Conservation (phyloP, 1,140 invertebrate species). For the Lycorma delicatula region DNA sequence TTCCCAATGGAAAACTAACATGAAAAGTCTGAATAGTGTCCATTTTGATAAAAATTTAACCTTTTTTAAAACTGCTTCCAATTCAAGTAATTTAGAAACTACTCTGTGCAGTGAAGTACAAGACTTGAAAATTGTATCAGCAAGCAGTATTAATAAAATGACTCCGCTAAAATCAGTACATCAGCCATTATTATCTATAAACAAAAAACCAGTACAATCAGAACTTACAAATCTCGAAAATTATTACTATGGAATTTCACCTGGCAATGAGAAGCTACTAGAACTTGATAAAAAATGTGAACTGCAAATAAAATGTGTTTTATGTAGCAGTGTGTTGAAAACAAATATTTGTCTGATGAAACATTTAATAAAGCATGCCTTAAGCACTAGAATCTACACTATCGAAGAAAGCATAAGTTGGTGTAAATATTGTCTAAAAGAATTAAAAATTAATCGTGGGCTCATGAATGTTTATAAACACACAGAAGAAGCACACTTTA, state of each 20-base stretch:
- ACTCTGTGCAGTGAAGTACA: no score
- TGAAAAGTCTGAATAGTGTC: no score
- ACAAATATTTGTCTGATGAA: conserved; percentile 55
- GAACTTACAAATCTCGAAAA: no score
- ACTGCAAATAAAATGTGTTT: conserved; percentile 37
- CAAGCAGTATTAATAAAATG: no score
- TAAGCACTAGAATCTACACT: conserved; percentile 33
- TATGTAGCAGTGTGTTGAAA: conserved; percentile 46
- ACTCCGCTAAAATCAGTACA: no score
- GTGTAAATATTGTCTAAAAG: conserved; percentile 33
- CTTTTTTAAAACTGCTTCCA: no score
- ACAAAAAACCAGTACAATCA: no score
- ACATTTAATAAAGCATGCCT: conserved; percentile 56
- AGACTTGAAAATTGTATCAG: no score
- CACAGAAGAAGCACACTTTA: conserved; percentile 20
- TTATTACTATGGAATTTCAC: conserved; percentile 50
- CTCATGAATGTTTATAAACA: conserved; percentile 28
- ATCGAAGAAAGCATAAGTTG: conserved; percentile 11
- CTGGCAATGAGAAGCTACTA: conserved; percentile 27
- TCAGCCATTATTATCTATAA: no score
- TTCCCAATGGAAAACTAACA: conserved; percentile 35
- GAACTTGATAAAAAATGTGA: not conserved
- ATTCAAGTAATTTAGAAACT: no score
- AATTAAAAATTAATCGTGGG: conserved; percentile 19
- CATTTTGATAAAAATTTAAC: no score